A percentile compares a stretch with the other conserved stretches of the same genome.
Evolutionary conservation across 1,140 invertebrate species (phyloP).

Genomic region (Drosophila triauraria): DNA sequence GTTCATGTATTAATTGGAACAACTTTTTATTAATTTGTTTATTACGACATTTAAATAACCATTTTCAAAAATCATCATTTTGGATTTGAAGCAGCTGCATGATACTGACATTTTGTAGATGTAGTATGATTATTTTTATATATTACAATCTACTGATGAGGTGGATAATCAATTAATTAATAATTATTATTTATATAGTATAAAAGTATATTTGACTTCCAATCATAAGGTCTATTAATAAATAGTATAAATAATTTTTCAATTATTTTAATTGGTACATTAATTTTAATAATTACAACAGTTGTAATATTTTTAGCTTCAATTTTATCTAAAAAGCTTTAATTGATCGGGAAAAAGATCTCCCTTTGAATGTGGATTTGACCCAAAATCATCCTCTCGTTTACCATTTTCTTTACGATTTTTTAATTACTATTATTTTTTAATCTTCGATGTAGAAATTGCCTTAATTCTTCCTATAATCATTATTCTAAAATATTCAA

Average conservation of each 20-base stretch:
- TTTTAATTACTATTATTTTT: conserved; percentile 88
- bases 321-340: conserved; percentile 86
- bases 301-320: conserved; percentile 86
- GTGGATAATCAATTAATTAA: conserved; percentile 74
- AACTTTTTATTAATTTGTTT: conserved; percentile 87
- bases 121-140: conserved; percentile 90
- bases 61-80: conserved; percentile 89
- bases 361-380: conserved; percentile 89
- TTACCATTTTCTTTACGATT: conserved; percentile 88
- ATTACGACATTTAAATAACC: conserved; percentile 85
- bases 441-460: conserved; percentile 86
- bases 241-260: conserved; percentile 60
- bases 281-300: conserved; percentile 84
- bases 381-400: conserved; percentile 86
- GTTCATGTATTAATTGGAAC: conserved; percentile 90
- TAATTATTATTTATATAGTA: conserved; percentile 88
- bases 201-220: conserved; percentile 88
- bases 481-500: conserved; percentile 67
- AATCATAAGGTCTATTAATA: conserved; percentile 57
- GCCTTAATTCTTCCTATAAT: conserved; percentile 61
- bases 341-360: conserved; percentile 86
- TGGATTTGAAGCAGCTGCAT: conserved; percentile 89
- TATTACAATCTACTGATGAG: conserved; percentile 89
- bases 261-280: conserved; percentile 26
- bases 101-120: conserved; percentile 92